Conservation (phyloP, 2,888 invertebrate genomes). For the Andricus quercusramuli region DNA sequence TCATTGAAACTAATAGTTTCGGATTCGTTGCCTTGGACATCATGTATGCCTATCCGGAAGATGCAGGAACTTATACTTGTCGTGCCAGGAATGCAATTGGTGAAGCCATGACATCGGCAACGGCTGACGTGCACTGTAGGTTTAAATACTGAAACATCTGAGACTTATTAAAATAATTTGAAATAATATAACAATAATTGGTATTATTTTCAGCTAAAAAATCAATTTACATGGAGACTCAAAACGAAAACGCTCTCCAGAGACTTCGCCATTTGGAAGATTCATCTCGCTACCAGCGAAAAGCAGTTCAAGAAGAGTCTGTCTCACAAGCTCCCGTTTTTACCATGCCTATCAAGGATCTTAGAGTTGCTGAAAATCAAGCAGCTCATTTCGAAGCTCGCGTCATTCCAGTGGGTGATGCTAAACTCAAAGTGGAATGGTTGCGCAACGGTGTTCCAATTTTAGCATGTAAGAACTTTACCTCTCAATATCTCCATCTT, state of each 20-base stretch:
- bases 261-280: constrained; percentile 92
- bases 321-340: constrained; percentile 94
- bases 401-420: constrained; percentile 95
- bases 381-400: constrained; percentile 96
- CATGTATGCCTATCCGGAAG: constrained; percentile 96
- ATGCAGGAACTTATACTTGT: constrained; percentile 97
- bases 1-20: constrained; percentile 97
- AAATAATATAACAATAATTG: constrained; percentile 16
- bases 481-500: constrained; percentile 7
- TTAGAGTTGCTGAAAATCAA: constrained; percentile 92
- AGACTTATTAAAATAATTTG: constrained; percentile 41
- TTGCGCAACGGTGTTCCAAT: constrained; percentile 94
- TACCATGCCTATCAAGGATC: constrained; percentile 93
- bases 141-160: constrained; percentile 9
- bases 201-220: constrained; percentile 81
- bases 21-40: constrained; percentile 98
- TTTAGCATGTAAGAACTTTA: constrained; percentile 87
- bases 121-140: constrained; percentile 89
- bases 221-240: constrained; percentile 92
- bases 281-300: constrained; percentile 86
- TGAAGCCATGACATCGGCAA: constrained; percentile 95
- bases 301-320: constrained; percentile 87
- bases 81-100: constrained; percentile 95
- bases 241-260: constrained; percentile 91
- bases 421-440: constrained; percentile 96